Evolutionary conservation across 1,140 invertebrate species (phyloP).

Genomic region (Diorhabda elongata): DNA sequence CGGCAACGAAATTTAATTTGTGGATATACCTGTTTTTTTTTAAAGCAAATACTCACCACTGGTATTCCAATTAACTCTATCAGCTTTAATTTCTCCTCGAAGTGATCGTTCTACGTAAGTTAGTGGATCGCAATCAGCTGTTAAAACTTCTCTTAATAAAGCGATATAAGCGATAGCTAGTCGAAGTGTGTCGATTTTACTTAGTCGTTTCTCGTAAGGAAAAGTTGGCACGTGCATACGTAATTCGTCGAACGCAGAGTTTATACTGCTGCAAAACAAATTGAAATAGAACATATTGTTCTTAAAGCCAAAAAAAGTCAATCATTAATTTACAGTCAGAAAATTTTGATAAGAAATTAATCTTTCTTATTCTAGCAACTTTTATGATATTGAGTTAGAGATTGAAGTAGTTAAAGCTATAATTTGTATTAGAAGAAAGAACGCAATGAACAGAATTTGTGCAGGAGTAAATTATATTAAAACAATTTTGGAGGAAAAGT

Average conservation of each 20-base stretch:
- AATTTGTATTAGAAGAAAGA: too few relatives aligned
- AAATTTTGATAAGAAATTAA: too few relatives aligned
- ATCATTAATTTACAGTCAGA: too few relatives aligned
- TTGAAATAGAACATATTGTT: conserved; percentile 20
- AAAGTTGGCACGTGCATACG: conserved; percentile 95
- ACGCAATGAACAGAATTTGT: too few relatives aligned
- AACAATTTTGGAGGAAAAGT: too few relatives aligned
- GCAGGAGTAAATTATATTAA: too few relatives aligned
- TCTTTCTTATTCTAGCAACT: too few relatives aligned
- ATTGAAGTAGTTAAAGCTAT: too few relatives aligned
- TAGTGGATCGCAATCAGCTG: conserved; percentile 86
- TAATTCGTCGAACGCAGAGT: conserved; percentile 95
- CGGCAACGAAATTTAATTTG: too few relatives aligned
- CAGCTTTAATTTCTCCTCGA: conserved; percentile 80
- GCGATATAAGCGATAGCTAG: conserved; percentile 96
- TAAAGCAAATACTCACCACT: conserved; percentile 66
- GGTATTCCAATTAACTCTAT: conserved; percentile 90
- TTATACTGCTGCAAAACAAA: conserved; percentile 84
- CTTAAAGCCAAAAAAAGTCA: too few relatives aligned
- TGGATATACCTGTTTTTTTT: too few relatives aligned
- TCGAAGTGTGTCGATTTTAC: conserved; percentile 94
- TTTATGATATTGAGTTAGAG: too few relatives aligned
- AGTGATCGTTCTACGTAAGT: conserved; percentile 92
- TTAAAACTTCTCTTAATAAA: conserved; percentile 82
- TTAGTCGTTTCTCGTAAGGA: conserved; percentile 95